phyloP scores from a whole-genome alignment of 2,113 vertebrate species.

The Chaetodon auriga region DNA sequence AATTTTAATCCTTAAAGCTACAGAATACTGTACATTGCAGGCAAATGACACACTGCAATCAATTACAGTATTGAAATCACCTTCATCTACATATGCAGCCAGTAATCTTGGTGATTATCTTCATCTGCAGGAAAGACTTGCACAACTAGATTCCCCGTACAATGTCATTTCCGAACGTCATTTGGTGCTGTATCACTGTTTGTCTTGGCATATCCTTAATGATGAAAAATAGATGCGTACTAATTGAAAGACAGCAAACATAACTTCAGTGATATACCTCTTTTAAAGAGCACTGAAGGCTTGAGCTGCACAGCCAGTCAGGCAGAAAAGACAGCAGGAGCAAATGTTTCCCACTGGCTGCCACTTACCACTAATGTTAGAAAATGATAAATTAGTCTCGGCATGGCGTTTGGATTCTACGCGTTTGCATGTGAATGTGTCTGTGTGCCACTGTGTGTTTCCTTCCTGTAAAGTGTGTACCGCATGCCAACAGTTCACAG shows the following conservation, averaged over 20 bases:
- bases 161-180: background rate
- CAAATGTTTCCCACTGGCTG: conserved; percentile 68
- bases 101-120: background rate
- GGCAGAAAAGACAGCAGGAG: conserved; percentile 66
- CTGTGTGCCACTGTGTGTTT: conserved; percentile 37
- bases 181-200: conserved; percentile 8
- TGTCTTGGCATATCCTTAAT: background rate
- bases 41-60: background rate
- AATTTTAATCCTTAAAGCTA: background rate
- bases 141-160: background rate
- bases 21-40: background rate
- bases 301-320: conserved; percentile 50
- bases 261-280: conserved; percentile 11
- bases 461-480: conserved; percentile 60
- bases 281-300: conserved; percentile 31
- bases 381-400: conserved; percentile 73
- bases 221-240: conserved; percentile 14
- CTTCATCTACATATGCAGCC: background rate
- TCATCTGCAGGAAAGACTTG: background rate
- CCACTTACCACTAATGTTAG: conserved; percentile 75
- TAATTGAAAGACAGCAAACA: conserved; percentile 37
- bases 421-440: conserved; percentile 44
- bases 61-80: background rate
- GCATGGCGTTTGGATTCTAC: conserved; percentile 45
- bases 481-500: conserved; percentile 78